phyloP scores from a whole-genome alignment of 2,113 vertebrate genomes.

The Hystrix brachyura region DNA sequence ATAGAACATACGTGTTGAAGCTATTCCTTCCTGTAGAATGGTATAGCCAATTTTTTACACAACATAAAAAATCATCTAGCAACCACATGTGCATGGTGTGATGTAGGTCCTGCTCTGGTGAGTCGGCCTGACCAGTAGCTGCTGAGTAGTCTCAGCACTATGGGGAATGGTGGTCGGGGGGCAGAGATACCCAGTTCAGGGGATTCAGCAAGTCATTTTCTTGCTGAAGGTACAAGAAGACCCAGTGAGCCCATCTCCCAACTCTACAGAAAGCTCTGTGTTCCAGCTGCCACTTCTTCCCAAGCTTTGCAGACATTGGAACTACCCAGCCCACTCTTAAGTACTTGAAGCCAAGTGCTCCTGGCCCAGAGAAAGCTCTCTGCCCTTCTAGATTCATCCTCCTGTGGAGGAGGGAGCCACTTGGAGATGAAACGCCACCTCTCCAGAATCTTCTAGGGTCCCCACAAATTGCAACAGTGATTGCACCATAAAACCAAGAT shows the following conservation, averaged over 20 bases:
- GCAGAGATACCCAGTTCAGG: background rate
- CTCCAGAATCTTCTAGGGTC: background rate
- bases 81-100: background rate
- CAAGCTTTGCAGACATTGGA: background rate
- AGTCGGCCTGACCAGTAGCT: background rate
- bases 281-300: background rate
- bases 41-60: background rate
- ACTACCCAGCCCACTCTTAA: background rate
- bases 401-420: background rate
- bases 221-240: background rate
- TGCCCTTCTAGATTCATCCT: background rate
- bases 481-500: background rate
- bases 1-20: background rate
- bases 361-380: background rate
- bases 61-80: background rate
- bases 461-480: background rate
- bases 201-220: background rate
- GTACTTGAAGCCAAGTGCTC: background rate
- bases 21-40: background rate
- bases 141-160: background rate
- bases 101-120: background rate
- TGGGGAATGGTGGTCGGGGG: background rate
- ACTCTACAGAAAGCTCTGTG: background rate
- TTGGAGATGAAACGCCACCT: background rate
- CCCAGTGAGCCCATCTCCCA: background rate